Conservation (phyloP, 1,140 invertebrate genomes). For the Drosophila pseudoananassae region DNA sequence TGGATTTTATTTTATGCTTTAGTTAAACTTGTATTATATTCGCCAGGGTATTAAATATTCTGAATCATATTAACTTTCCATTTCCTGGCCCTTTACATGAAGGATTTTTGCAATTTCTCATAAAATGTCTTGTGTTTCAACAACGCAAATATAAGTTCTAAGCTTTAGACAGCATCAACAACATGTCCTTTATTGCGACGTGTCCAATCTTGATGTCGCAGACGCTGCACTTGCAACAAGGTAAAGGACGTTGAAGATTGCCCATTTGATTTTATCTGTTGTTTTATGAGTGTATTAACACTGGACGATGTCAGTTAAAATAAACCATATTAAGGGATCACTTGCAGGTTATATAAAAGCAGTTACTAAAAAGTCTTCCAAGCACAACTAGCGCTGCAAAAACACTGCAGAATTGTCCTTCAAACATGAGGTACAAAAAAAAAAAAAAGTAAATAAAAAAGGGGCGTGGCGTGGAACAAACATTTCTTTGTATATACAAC, state of each 20-base stretch:
- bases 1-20: too few relatives aligned
- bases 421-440: not conserved
- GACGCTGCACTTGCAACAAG: not conserved
- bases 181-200: not conserved
- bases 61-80: not conserved
- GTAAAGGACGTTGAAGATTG: not conserved
- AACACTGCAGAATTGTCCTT: not conserved
- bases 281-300: not conserved
- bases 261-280: not conserved
- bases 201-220: not conserved
- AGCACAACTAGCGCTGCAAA: not conserved
- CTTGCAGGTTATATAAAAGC: not conserved
- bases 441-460: not conserved
- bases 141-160: not conserved
- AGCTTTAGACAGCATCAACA: not conserved
- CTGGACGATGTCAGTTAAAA: not conserved
- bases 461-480: not conserved
- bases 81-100: not conserved
- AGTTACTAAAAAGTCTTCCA: too few relatives aligned
- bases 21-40: too few relatives aligned
- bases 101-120: too few relatives aligned
- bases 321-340: not conserved
- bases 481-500: not conserved
- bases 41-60: not conserved
- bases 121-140: not conserved